Base-by-base conservation (phyloP, 2,888 invertebrate species). In the Bellardia bayeri region DNA sequence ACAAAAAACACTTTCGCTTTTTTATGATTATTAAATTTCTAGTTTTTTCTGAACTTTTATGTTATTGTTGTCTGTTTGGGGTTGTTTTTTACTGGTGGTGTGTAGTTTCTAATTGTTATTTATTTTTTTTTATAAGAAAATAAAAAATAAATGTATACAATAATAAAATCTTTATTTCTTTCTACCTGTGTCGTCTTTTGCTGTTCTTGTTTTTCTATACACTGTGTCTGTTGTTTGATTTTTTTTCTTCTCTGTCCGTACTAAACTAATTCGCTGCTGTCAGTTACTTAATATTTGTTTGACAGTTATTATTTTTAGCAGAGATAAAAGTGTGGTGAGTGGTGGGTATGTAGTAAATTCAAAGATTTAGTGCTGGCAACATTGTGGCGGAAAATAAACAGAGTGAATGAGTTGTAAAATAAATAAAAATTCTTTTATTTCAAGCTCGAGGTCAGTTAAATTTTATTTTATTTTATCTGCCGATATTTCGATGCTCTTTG, bases 171-270 rank as follows among this genome's bases (percentile, higher is more conserved):
- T 13, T 61, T 61, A 16, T 37, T 51, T 37, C 14, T 80, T 54
- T 71, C 42, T 72, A 9, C 51, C 37, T 58, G 56, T 66, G 11
- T 66, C 71, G 63, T 49, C 69, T 63, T 69, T 40, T 74, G 71
- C 80, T 71, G 80, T 84, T 66, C 87, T 87, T 87, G 16, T 72
- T 80, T 83, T 83, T 86, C 76, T 76, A 63, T 80, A 80, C 66
- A 82, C 86, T 82, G 75, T 74, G 23, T 68, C 30, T 66, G n/a
- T 58, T 45, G n/a, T 66, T n/a, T 45, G 11, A 61, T 30, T 30
- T 71, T 63, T 63, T 42, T 42, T 11, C 42, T 63, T 4, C 33
- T 40, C 51, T 79, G 45, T 33, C 30, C 37, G 3, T 13, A 51
- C 33, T 68, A 51, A 14, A 51, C 13, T 14, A 68, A 45, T 68